Evolutionary conservation across 2,888 invertebrate genomes (phyloP).

Genomic region (Empis stercorea): DNA sequence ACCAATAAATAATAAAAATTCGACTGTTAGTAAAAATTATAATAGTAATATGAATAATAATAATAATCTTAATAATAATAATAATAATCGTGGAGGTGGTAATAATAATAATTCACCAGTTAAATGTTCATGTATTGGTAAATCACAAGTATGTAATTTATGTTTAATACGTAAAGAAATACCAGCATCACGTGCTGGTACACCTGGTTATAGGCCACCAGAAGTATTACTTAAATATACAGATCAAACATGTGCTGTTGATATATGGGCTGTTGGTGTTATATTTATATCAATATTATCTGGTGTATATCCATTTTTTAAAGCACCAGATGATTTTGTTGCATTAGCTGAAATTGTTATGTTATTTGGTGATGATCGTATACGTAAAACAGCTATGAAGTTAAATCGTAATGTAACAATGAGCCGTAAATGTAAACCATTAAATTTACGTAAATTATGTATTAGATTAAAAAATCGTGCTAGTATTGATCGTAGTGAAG

Average conservation of each 20-base stretch:
- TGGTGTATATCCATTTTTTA: constrained; percentile 72
- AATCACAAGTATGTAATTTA: constrained; percentile 52
- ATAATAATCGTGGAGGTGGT: constrained; percentile 24
- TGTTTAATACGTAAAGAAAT: constrained; percentile 52
- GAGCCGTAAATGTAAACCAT: constrained; percentile 38
- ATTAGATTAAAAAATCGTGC: constrained; percentile 33
- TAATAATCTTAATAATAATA: too few relatives aligned
- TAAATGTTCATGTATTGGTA: constrained; percentile 55
- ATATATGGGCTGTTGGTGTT: constrained; percentile 81
- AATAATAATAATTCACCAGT: constrained; percentile 11
- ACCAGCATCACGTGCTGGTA: constrained; percentile 71
- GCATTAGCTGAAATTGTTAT: constrained; percentile 73
- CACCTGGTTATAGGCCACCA: constrained; percentile 80
- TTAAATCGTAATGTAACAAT: constrained; percentile 46
- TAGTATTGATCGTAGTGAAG: constrained; percentile 25
- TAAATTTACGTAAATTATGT: constrained; percentile 38
- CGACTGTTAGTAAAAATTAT: constrained; percentile 24
- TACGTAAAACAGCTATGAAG: constrained; percentile 52
- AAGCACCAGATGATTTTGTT: constrained; percentile 62
- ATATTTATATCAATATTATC: constrained; percentile 67
- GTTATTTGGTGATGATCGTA: constrained; percentile 58
- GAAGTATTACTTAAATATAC: constrained; percentile 69
- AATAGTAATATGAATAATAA: too few relatives aligned
- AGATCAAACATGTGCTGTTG: constrained; percentile 74
- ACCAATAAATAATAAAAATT: neutral